Base-by-base conservation (phyloP, 1,140 invertebrate species). In the Acyrthosiphon pisum region DNA sequence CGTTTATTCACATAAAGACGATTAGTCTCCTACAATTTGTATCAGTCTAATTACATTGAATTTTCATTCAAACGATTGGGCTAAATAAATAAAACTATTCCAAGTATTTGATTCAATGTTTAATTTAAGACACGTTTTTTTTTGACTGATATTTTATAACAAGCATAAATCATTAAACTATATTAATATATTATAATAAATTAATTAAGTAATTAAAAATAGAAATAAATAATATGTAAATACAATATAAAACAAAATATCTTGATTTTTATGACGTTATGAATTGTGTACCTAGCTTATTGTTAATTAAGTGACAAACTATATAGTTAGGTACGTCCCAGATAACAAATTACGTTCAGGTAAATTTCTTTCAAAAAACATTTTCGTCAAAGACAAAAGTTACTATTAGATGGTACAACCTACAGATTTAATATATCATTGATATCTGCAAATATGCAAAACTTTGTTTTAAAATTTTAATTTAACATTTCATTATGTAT, bases 31-130 rank as follows among this genome's bases (percentile, higher is more conserved):
- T 23, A 44, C 9, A 84, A 41, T 44, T 84, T 44, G 8, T 84
- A 41, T 44, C 41, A 41, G 23, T 41, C 11, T 84, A 44, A 26
- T 86, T 41, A 56, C 87, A 53, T 89, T 89, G 86, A 87, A 4
- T 87, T 87, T 87, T 53, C 89, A 44, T 35, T 90, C 89, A 90
- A 90, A 90, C 89, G 53, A 68, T 90, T 90, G 89, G 89, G 35
- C 89, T 22, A 90, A 44, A 68, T 60, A 20, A 60, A 68, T 44
- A 90, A 68, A 90, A 90, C 35, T 60, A 44, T 90, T 90, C 89
- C 89, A 90, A 90, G n/a, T 68, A 90, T 90, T 90, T 90, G 89
- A 90, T 68, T 90, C 37, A n/a, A 90, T 44, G 50, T 90, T 88
- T 48, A 86, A 86, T 22, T 46, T 46, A 50, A 50, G 11, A 50